Evolutionary conservation across 2,797 vertebrate species (phyloP), one percentile per base, ranked within the genome.

Genomic region (Hafferia zeledoni): DNA sequence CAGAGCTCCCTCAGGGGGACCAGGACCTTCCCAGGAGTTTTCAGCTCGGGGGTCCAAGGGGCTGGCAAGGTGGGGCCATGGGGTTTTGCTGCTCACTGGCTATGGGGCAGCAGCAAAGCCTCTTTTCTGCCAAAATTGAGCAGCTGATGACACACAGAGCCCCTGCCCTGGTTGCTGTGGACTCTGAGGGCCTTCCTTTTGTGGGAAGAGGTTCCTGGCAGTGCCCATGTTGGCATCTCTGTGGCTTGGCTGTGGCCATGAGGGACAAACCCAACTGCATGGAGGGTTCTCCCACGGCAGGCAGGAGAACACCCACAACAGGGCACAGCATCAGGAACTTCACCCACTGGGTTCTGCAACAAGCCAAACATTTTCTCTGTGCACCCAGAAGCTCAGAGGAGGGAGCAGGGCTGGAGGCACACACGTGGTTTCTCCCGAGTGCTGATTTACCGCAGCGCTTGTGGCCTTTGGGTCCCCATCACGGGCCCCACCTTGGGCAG

Each of bases 201-300:
- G 16, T 1, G 9, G 55, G 46, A 61, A 46, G 27, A 50, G 10
- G 6, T 30, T 89, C 59, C 67, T 0, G 0, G 27, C 13, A 53
- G 18, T 28, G 33, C 64, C 5, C 0, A 0, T 13, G 23, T 22
- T 4, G 13, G 50, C 61, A 46, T 17, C 50, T 4, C 2, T 10
- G 4, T 2, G 3, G 53, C 52, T 24, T 0, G 0, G 52, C 57
- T 44, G 16, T 0, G 1, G 31, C 37, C 4, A 3, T 35, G 11
- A 44, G 25, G 0, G 2, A 57, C 52, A 46, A 61, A 35, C 22
- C 4, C 1, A 8, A 4, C 0, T 4, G 20, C 52, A 2, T 1
- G 2, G 30, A 37, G 30, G 24, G 30, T 14, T 25, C 63, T 12
- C 0, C 19, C 18, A 3, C n/a, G 37, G 60, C 60, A 35, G 20